phyloP scores from a whole-genome alignment of 2,113 vertebrate species.

The Pholis gunnellus region DNA sequence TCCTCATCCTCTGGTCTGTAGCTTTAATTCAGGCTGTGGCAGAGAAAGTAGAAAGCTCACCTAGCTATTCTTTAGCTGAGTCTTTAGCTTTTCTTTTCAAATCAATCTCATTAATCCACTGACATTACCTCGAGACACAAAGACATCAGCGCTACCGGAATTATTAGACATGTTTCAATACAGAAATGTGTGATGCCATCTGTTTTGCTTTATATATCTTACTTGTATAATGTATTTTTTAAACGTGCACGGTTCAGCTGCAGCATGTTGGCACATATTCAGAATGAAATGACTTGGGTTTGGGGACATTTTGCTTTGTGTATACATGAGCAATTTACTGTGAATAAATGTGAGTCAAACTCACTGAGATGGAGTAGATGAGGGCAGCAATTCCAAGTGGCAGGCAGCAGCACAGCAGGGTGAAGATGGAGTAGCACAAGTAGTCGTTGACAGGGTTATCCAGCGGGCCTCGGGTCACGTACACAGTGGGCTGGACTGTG shows the following conservation, averaged over 20 bases:
- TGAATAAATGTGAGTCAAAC: slow-evolving; percentile 22
- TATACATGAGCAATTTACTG: not conserved
- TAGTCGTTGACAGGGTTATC: slow-evolving; percentile 75
- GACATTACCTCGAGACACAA: not conserved
- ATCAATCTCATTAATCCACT: not conserved
- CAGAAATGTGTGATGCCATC: not conserved
- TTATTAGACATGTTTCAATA: no score
- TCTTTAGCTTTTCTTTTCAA: not conserved
- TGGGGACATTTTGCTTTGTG: not conserved
- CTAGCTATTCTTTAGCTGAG: not conserved
- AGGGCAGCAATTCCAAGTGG: slow-evolving; percentile 84
- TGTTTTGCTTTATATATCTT: not conserved
- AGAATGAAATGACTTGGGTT: not conserved
- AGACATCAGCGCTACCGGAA: not conserved
- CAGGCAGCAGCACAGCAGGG: slow-evolving; percentile 85
- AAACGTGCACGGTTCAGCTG: not conserved
- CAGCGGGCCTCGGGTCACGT: slow-evolving; percentile 57
- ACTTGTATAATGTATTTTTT: no score
- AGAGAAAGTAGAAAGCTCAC: not conserved
- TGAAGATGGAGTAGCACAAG: slow-evolving; percentile 85
- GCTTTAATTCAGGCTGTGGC: not conserved
- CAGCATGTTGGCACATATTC: not conserved
- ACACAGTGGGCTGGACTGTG: slow-evolving; percentile 69
- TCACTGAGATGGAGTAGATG: slow-evolving; percentile 81
- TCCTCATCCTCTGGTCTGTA: not conserved